Evolutionary conservation across 2,888 invertebrate species (phyloP), one percentile per base, ranked within the genome.

Genomic region (Dryadula phaetusa): DNA sequence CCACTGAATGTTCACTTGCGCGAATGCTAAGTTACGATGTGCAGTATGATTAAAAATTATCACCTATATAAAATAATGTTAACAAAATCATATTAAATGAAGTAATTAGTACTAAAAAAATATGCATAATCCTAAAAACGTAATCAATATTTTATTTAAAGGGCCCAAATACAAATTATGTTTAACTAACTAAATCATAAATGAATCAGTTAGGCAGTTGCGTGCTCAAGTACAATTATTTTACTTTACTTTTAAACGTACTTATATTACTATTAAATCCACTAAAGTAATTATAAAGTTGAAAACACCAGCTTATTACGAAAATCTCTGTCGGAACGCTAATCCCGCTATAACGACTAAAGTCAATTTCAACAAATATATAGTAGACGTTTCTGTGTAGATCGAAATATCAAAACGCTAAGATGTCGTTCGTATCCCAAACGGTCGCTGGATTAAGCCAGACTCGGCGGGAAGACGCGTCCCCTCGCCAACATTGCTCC

Each of bases 391-490:
- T 66, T 70, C 62, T 66, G 68, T 68, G 67, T 72, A 72, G 69
- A 65, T 65, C 62, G 62, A 67, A 64, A 65, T 62, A 67, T 47
- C 64, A 67, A 64, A 63, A 47, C 58, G 66, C 70, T 74, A 78
- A 75, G 77, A 94, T 93, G 94, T 93, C 93, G 73, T 93, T 94
- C 85, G 92, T 93, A 74, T 93, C 93, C 44, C 93, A 93, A 90
- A 93, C 93, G 46, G 93, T 93, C 68, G 93, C 93, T 25, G 93
- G 93, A 49, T 83, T 93, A 81, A 92, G 91, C 76, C 90, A 92
- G 75, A 78, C 87, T 42, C 81, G 89, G 1, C 87, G 90, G n/a
- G 88, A 90, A 65, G 90, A 92, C 40, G 82, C 82, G 0, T 86
- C 89, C 3, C 90, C 90, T 0, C 79, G 89, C 40, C 92, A 92